phyloP scores from a whole-genome alignment of 2,113 vertebrate genomes.

The Tetraodon nigroviridis region DNA sequence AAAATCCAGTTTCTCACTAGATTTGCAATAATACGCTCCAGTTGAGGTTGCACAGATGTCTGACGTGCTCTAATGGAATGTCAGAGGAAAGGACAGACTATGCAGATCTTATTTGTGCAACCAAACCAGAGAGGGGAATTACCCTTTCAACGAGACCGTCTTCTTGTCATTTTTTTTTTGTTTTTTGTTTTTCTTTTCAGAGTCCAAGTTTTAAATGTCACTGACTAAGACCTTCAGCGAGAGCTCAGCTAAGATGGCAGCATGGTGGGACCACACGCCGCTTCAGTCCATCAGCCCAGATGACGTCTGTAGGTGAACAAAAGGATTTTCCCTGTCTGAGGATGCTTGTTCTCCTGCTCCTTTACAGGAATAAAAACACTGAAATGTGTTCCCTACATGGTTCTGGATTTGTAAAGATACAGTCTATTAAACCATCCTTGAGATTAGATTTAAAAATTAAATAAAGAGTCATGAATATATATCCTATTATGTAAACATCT shows the following conservation, averaged over 20 bases:
- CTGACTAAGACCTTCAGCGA: constrained; percentile 4
- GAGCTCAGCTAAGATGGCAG: constrained; percentile 7
- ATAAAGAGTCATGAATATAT: not conserved
- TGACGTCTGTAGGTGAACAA: constrained; percentile 26
- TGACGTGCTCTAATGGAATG: constrained; percentile 7
- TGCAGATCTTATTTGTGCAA: constrained; percentile 17
- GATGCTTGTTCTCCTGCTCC: not conserved
- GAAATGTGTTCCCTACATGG: not conserved
- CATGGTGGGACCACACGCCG: constrained; percentile 5
- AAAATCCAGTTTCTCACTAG: constrained; percentile 33
- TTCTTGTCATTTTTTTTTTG: not conserved
- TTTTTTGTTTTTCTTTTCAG: constrained; percentile 4
- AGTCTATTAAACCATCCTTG: too few relatives aligned
- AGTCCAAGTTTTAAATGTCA: constrained; percentile 14
- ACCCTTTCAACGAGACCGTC: not conserved
- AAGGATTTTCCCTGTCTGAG: constrained; percentile 34
- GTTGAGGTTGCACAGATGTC: constrained; percentile 12
- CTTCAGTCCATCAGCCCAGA: constrained; percentile 11
- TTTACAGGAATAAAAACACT: constrained; percentile 8
- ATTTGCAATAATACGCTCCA: constrained; percentile 39
- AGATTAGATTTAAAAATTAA: not conserved
- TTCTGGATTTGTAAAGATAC: not conserved
- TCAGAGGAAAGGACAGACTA: constrained; percentile 13
- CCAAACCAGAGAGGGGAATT: constrained; percentile 4
- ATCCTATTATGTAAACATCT: not conserved